A percentile compares a stretch with the other conserved stretches of the same genome.
Evolutionary conservation across 2,797 vertebrate genomes (phyloP).

Genomic region (Anomalospiza imberbis): DNA sequence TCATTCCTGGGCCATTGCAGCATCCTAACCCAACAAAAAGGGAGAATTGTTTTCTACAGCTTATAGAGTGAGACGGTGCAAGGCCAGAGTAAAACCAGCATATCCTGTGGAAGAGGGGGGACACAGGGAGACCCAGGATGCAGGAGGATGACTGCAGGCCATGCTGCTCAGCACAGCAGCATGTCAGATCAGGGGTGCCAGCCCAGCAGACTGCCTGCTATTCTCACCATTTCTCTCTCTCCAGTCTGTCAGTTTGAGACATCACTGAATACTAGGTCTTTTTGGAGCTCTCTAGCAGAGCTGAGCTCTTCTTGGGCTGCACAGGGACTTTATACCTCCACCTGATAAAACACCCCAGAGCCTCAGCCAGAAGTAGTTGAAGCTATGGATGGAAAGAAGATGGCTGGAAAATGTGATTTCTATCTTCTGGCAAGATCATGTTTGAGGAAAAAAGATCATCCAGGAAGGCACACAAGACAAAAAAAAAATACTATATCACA

Average conservation of each 20-base stretch:
- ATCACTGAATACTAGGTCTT: not conserved
- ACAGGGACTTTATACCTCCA: accelerated
- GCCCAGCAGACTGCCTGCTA: not conserved
- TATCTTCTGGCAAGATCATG: not conserved
- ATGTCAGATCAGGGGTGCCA: not conserved
- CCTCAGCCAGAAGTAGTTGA: not conserved
- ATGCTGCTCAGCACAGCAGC: no score
- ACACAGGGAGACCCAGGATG: accelerated
- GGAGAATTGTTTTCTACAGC: not conserved
- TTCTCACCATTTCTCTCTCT: not conserved
- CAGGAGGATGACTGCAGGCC: not conserved
- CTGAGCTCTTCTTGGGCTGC: not conserved
- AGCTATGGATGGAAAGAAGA: not conserved
- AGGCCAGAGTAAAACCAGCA: not conserved
- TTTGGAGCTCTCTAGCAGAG: not conserved
- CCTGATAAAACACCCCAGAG: not conserved
- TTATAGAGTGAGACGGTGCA: not conserved
- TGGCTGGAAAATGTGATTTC: not conserved
- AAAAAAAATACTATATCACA: accelerated
- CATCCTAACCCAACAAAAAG: not conserved
- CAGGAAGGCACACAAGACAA: not conserved
- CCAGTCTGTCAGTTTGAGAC: not conserved
- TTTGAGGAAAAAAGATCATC: not conserved
- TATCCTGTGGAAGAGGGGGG: not conserved
- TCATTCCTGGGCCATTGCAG: not conserved